These are phyloP conservation scores for Luperina nickerlii DNA, from an alignment of 2,888 invertebrate genomes.

Conservation along the genomic window DNA sequence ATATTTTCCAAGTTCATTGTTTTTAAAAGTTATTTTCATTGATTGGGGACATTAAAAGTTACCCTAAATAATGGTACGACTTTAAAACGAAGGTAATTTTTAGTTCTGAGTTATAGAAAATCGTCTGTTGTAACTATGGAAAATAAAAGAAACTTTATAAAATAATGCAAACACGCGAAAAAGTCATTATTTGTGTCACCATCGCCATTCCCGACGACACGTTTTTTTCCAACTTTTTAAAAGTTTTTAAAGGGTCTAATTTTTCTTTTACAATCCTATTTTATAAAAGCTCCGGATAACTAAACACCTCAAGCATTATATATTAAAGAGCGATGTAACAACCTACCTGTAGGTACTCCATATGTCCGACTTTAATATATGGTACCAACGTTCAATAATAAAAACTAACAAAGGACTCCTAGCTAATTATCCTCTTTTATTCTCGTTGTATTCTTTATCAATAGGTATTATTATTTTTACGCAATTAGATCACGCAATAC, in stretches of 20 bases:
- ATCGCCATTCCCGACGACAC: slow-evolving; percentile 9
- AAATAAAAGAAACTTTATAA: slow-evolving; percentile 24
- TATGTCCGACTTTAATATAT: not conserved
- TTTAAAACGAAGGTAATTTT: not conserved
- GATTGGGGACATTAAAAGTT: not conserved
- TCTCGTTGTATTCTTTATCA: not conserved
- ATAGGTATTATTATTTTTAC: slow-evolving; percentile 36
- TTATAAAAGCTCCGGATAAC: not conserved
- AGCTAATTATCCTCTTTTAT: slow-evolving; percentile 10
- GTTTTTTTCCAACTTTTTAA: slow-evolving; percentile 32
- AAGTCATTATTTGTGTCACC: slow-evolving; percentile 52
- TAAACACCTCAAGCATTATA: not conserved
- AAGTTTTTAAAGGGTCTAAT: slow-evolving; percentile 4
- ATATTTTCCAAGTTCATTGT: not conserved
- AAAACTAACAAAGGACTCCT: not conserved
- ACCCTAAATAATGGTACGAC: not conserved
- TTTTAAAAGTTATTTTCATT: not conserved
- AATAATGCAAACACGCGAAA: slow-evolving; percentile 52
- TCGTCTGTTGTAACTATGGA: slow-evolving; percentile 9
- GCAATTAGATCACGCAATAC: slow-evolving; percentile 42
- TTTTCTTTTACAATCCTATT: not conserved
- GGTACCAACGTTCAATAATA: not conserved
- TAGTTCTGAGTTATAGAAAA: slow-evolving; percentile 7
- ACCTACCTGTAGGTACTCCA: too few relatives aligned
- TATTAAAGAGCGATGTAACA: not conserved